Evolutionary conservation across 2,888 invertebrate genomes (phyloP), one percentile per base, ranked within the genome.

Genomic region (Drosophila tripunctata): DNA sequence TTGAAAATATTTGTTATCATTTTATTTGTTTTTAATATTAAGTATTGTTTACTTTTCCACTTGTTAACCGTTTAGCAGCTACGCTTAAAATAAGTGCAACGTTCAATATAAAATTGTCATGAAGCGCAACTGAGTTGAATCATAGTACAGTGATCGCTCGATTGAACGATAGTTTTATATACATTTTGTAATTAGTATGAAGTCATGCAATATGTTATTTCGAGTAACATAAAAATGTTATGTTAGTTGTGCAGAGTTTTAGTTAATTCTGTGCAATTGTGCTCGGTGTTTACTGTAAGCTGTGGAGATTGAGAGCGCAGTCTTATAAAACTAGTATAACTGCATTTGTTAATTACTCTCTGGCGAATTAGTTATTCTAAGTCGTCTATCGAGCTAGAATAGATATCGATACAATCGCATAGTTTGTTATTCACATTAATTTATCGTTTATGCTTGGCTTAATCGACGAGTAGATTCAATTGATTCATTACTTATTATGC

Each of bases 21-120:
- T 4, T n/a, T n/a, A n/a, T n/a, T 43, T 24, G 7, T 22, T 12
- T 33, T 2, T 1, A n/a, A 1, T 8, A 2, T 8, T 8, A 8
- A 4, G 12, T n/a, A 38, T 2, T 27, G 3, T 17, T 27, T 8
- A 38, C n/a, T 27, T 2, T 41, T 15, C 7, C 7, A 21, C 1
- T 22, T 54, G 33, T 7, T 54, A 12, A 43, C 4, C n/a, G 43
- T 33, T 43, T 43, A 54, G 33, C 12, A 5, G 43, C 8, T 43
- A 1, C 2, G 22, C 17, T 33, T 43, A 35, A 3, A 43, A 15
- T 52, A 21, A 52, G 15, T 14, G 15, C 7, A 15, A 14, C 19
- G 14, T 3, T 10, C 30, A 51, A 40, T 19, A 30, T n/a, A 12
- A 12, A 30, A 30, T 27, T 6, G 7, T 19, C 17, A n/a, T 24